Conservation (phyloP, 1,140 invertebrate species). For the Danaus plexippus region DNA sequence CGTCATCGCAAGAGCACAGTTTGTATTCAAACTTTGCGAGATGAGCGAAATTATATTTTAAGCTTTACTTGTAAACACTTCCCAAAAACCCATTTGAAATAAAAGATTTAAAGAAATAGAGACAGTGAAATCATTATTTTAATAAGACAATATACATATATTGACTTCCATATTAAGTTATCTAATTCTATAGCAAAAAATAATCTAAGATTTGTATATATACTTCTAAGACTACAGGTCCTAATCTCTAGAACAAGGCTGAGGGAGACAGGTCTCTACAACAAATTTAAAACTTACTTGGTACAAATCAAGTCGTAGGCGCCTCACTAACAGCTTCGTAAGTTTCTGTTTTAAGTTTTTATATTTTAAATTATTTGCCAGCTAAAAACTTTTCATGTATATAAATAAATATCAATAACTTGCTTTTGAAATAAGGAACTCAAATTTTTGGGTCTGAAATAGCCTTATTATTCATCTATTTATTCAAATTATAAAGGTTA, state of each 20-base stretch:
- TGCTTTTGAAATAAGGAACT: too few relatives aligned
- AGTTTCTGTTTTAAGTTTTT: slow-evolving; percentile 5
- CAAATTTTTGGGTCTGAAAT: too few relatives aligned
- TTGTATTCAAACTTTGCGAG: slow-evolving; percentile 19
- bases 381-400: too few relatives aligned
- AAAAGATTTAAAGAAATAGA: too few relatives aligned
- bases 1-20: slow-evolving; percentile 22
- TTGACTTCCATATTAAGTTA: neutral
- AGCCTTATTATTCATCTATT: too few relatives aligned
- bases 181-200: neutral
- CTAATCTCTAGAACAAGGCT: slow-evolving; percentile 7
- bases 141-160: neutral
- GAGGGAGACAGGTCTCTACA: slow-evolving; percentile 17
- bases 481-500: too few relatives aligned
- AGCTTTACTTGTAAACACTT: too few relatives aligned
- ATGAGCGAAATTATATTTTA: too few relatives aligned
- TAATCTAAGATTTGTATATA: neutral
- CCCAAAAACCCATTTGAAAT: too few relatives aligned
- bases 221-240: neutral
- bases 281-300: slow-evolving; percentile 38
- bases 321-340: slow-evolving; percentile 28
- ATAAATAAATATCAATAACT: too few relatives aligned
- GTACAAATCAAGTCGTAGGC: slow-evolving; percentile 31
- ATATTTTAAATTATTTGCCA: neutral
- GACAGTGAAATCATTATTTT: too few relatives aligned